Evolutionary conservation across 1,140 invertebrate genomes (phyloP).

Genomic region (Heliconius eleuchia): DNA sequence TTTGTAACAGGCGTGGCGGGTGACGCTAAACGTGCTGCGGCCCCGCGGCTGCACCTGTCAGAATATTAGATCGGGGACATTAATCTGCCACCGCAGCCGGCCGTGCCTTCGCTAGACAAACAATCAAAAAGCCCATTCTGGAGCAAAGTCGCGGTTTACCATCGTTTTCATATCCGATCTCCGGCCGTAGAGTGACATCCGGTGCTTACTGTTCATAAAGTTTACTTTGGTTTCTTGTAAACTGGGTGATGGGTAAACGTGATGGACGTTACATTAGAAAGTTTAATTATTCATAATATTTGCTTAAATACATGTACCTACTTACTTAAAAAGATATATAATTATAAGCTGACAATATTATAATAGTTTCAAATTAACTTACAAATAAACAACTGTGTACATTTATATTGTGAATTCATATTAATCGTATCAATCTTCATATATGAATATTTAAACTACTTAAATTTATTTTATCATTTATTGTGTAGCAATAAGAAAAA

Average conservation of each 20-base stretch:
- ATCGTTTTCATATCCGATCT: constrained; percentile 64
- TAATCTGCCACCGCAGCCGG: constrained; percentile 62
- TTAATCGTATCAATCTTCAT: neutral
- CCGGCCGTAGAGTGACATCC: constrained; percentile 63
- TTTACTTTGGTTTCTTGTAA: constrained; percentile 29
- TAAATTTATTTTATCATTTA: neutral
- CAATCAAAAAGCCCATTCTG: constrained; percentile 75
- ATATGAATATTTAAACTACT: neutral
- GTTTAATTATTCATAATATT: too few relatives aligned
- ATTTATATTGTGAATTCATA: neutral
- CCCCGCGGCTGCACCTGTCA: constrained; percentile 63
- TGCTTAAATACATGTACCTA: too few relatives aligned
- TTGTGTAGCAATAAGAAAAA: constrained; percentile 37
- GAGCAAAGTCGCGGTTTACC: constrained; percentile 70
- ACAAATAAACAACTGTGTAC: neutral
- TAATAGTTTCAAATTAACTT: neutral
- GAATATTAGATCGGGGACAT: constrained; percentile 75
- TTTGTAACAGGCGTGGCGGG: constrained; percentile 30
- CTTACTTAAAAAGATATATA: too few relatives aligned
- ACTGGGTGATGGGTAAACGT: too few relatives aligned
- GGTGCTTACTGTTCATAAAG: constrained; percentile 36
- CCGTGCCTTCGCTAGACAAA: constrained; percentile 47
- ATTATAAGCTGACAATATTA: too few relatives aligned
- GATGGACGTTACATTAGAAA: neutral
- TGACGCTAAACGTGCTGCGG: constrained; percentile 23